Percentiles rank a stretch among this genome's conserved stretches.
These are phyloP conservation scores for Drosophila birchii DNA, from an alignment of 2,888 invertebrate genomes.

Conservation along the genomic window DNA sequence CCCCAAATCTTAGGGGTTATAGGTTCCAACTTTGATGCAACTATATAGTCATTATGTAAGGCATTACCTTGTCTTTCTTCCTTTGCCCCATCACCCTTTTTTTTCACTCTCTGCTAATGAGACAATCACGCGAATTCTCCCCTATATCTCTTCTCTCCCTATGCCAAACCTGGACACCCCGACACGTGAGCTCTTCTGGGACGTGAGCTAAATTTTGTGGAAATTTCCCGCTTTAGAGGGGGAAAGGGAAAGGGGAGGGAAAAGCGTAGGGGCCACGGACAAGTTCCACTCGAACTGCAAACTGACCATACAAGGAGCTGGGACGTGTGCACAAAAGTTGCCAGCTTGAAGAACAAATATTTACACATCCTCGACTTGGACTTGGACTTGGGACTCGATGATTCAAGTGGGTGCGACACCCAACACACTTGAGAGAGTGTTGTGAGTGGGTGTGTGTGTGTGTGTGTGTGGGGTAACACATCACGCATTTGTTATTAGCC, in stretches of 20 bases:
- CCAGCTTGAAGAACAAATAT: constrained; percentile 68
- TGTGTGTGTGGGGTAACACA: constrained; percentile 55
- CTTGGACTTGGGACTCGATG: constrained; percentile 7
- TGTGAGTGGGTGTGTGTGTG: not conserved
- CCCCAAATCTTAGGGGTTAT: not conserved
- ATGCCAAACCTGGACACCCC: constrained; percentile 9
- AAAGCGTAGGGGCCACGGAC: not conserved
- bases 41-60: not conserved
- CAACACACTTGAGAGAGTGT: constrained; percentile 29
- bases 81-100: no score
- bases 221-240: constrained; percentile 17
- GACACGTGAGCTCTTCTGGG: constrained; percentile 8
- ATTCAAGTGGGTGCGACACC: constrained; percentile 56
- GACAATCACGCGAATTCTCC: constrained; percentile 18
- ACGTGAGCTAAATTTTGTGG: constrained; percentile 34
- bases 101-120: constrained; percentile 17
- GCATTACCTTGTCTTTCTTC: not conserved
- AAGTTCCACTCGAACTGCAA: constrained; percentile 21
- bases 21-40: not conserved
- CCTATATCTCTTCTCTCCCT: not conserved
- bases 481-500: constrained; percentile 77
- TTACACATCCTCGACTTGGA: constrained; percentile 50
- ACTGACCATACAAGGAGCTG: constrained; percentile 1
- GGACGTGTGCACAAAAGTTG: constrained; percentile 59
- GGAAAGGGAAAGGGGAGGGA: not conserved